phyloP scores from a whole-genome alignment of 2,797 vertebrate genomes.

The Hozukius guyotensis region DNA sequence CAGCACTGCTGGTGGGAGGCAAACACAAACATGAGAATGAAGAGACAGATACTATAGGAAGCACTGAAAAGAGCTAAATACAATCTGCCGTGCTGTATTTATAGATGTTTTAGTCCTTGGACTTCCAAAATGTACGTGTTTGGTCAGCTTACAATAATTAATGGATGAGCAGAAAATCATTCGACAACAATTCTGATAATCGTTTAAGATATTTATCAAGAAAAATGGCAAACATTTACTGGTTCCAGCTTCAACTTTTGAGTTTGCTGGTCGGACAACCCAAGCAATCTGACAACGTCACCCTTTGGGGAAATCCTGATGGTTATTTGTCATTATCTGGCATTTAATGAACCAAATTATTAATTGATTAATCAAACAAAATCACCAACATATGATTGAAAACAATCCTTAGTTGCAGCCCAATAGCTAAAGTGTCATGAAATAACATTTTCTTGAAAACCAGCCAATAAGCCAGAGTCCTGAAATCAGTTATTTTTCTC shows the following conservation, averaged over 20 bases:
- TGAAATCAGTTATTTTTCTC: too few species aligned
- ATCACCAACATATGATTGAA: neutral
- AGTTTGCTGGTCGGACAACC: too few species aligned
- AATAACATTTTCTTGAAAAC: neutral
- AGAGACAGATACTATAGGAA: neutral
- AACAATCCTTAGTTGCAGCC: neutral
- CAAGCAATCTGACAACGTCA: too few species aligned
- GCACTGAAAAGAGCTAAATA: neutral
- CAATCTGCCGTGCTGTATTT: too few species aligned
- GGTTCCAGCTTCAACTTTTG: neutral
- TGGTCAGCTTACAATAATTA: too few species aligned
- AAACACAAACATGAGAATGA: neutral
- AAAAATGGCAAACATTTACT: neutral
- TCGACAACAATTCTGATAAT: neutral
- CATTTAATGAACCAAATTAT: too few species aligned
- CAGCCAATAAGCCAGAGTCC: too few species aligned
- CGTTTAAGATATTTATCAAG: neutral
- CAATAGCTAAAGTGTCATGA: neutral
- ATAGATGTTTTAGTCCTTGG: too few species aligned
- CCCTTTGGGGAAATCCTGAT: too few species aligned
- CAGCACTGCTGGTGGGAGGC: conserved; percentile 1
- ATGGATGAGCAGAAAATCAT: neutral
- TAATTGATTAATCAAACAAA: neutral
- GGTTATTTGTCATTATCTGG: neutral
- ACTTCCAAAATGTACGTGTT: too few species aligned